phyloP scores from a whole-genome alignment of 2,113 vertebrate genomes.

The Synodontis membranacea region DNA sequence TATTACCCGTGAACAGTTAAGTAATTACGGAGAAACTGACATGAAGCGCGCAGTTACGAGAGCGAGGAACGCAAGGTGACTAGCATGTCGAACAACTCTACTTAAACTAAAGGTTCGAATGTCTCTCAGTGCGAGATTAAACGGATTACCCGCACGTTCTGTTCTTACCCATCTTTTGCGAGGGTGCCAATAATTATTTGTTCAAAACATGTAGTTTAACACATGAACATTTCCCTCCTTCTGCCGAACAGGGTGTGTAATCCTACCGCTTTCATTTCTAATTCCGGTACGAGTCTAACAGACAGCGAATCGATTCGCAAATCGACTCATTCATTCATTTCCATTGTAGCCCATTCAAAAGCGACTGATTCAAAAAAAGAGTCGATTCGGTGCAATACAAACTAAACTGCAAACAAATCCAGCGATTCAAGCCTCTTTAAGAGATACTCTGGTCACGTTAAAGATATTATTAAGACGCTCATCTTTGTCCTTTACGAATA shows the following conservation, averaged over 20 bases:
- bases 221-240: background rate
- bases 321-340: background rate
- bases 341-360: background rate
- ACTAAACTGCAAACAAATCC: too few species aligned
- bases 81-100: background rate
- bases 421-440: background rate
- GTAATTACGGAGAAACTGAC: background rate
- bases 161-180: background rate
- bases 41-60: background rate
- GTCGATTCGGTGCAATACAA: background rate
- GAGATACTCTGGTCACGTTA: background rate
- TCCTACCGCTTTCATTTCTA: too few species aligned
- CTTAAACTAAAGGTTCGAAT: background rate
- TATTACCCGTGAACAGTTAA: background rate
- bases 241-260: too few species aligned
- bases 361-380: background rate
- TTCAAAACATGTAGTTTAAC: background rate
- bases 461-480: background rate
- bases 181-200: constrained; percentile 6
- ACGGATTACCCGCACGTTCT: background rate
- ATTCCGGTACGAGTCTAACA: background rate
- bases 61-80: background rate
- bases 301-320: background rate
- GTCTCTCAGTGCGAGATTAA: background rate
- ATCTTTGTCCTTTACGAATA: background rate